phyloP scores from a whole-genome alignment of 1,140 invertebrate genomes.

The Lasioglossum baleicum region DNA sequence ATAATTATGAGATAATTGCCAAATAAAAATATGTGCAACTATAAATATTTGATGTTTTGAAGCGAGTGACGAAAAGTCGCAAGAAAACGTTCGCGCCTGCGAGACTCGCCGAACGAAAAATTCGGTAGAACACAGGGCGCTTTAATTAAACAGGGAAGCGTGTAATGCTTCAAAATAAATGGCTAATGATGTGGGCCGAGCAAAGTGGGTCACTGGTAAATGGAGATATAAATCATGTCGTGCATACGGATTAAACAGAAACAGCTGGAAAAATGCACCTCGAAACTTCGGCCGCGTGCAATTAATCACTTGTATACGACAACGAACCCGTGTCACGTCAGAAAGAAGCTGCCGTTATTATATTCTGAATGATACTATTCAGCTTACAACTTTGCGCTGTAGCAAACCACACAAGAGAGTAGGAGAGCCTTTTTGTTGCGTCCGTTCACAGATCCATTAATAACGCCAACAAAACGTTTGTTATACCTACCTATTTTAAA shows the following conservation, averaged over 20 bases:
- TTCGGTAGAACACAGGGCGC: background rate
- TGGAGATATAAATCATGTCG: constrained; percentile 46
- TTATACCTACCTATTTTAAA: too few relatives aligned
- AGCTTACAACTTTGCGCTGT: background rate
- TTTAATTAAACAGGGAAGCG: constrained; percentile 34
- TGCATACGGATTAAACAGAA: constrained; percentile 43
- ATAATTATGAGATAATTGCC: too few relatives aligned
- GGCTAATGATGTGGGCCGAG: constrained; percentile 36
- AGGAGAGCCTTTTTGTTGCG: too few relatives aligned
- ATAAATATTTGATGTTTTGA: background rate
- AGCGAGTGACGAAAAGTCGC: background rate
- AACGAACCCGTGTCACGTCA: constrained; percentile 11
- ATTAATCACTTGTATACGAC: constrained; percentile 31
- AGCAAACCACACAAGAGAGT: background rate
- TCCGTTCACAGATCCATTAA: too few relatives aligned
- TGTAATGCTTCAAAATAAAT: constrained; percentile 41
- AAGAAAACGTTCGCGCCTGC: too few relatives aligned
- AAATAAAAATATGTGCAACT: too few relatives aligned
- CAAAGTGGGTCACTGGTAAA: constrained; percentile 38
- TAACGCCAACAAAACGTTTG: too few relatives aligned
- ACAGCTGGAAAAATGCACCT: constrained; percentile 35
- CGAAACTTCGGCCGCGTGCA: constrained; percentile 20
- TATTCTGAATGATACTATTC: background rate
- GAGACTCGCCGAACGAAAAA: constrained; percentile 13
- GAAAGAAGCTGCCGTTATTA: constrained; percentile 20